Conservation (phyloP, 2,888 invertebrate species). For the Sympetrum striolatum region DNA sequence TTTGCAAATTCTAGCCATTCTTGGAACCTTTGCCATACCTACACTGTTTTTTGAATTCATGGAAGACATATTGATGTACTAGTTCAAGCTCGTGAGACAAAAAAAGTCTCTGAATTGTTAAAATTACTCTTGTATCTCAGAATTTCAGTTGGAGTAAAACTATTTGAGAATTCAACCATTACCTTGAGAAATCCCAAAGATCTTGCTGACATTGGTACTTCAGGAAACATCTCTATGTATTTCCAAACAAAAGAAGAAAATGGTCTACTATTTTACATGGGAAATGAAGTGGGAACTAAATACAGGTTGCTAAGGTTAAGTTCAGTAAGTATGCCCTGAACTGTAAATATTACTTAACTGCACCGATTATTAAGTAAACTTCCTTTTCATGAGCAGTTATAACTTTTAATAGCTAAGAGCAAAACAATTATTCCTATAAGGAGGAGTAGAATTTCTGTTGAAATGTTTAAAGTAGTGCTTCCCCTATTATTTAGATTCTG, state of each 20-base stretch:
- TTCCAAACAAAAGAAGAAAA: conserved; percentile 81
- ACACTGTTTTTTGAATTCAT: no score
- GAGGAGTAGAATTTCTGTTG: no score
- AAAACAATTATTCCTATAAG: no score
- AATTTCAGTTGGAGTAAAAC: conserved; percentile 79
- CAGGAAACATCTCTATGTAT: conserved; percentile 85
- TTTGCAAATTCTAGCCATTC: no score
- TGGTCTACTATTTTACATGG: conserved; percentile 87
- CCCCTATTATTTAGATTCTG: no score
- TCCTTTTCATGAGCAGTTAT: background rate
- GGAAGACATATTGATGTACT: no score
- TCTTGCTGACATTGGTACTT: conserved; percentile 82
- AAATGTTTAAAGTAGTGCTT: no score
- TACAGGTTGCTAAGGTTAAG: conserved; percentile 67
- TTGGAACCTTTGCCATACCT: no score
- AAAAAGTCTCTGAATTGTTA: no score
- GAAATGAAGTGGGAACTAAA: conserved; percentile 80
- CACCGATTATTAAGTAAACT: background rate
- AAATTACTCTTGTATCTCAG: conserved; percentile 47
- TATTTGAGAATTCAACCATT: conserved; percentile 81
- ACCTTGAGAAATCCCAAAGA: conserved; percentile 87
- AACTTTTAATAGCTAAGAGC: no score
- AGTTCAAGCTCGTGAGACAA: no score
- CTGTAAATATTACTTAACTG: background rate
- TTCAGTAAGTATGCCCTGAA: conserved; percentile 62